A percentile compares a stretch with the other conserved stretches of the same genome.
phyloP scores from a whole-genome alignment of 2,797 vertebrate genomes.

The Hybognathus amarus region DNA sequence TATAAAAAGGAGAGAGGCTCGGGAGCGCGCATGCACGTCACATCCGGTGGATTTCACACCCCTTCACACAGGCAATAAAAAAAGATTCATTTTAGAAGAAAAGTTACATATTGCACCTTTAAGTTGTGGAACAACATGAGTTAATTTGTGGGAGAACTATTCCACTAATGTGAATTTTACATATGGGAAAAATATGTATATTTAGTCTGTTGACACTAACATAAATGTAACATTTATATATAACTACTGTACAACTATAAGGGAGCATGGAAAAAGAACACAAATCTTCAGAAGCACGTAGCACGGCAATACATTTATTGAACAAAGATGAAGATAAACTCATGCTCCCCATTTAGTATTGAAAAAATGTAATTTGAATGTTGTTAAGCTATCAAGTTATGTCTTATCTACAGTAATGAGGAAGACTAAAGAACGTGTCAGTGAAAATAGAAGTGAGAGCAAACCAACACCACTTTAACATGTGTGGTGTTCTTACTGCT shows the following conservation, averaged over 20 bases:
- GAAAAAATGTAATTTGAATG: conserved; percentile 26
- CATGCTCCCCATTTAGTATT: not conserved
- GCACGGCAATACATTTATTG: not conserved
- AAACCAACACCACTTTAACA: conserved; percentile 38
- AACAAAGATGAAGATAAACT: conserved; percentile 4
- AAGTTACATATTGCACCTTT: too few species aligned
- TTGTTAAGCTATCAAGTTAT: conserved; percentile 46
- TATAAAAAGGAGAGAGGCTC: too few species aligned
- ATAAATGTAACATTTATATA: not conserved
- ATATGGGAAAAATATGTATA: not conserved
- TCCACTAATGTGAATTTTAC: not conserved
- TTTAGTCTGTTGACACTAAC: not conserved
- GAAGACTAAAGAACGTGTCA: conserved; percentile 34
- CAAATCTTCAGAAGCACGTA: not conserved
- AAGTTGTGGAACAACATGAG: not conserved
- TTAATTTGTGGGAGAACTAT: not conserved
- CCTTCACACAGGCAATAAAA: too few species aligned
- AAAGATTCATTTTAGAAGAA: too few species aligned
- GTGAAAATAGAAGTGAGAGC: conserved; percentile 45
- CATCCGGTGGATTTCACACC: too few species aligned
- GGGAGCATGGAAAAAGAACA: too few species aligned
- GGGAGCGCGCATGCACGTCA: too few species aligned
- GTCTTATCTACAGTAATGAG: conserved; percentile 35
- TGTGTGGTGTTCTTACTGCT: conserved; percentile 26
- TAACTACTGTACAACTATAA: not conserved